A percentile compares a stretch with the other conserved stretches of the same genome.
Conservation (phyloP, 2,797 vertebrate genomes). For the Lemur catta region DNA sequence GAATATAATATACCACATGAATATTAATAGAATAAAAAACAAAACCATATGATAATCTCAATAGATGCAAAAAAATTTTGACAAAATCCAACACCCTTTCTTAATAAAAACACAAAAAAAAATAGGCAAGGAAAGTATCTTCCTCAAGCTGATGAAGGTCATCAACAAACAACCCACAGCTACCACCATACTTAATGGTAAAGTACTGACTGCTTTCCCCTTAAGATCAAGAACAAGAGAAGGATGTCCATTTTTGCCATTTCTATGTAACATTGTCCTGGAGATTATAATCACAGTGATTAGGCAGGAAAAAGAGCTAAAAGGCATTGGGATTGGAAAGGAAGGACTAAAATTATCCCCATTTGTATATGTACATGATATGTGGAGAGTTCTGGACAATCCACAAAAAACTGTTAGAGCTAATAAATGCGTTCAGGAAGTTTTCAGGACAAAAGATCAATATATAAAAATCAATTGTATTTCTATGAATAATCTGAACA, state of each 20-base stretch:
- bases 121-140: neutral
- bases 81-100: neutral
- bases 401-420: neutral
- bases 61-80: neutral
- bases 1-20: neutral
- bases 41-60: neutral
- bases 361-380: neutral
- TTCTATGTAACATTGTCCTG: neutral
- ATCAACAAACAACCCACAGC: neutral
- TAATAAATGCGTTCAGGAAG: neutral
- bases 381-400: neutral
- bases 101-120: neutral
- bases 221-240: neutral
- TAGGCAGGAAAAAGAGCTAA: neutral
- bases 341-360: neutral
- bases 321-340: neutral
- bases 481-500: neutral
- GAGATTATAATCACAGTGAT: neutral
- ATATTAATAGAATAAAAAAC: neutral
- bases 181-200: neutral
- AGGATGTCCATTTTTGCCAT: neutral
- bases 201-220: neutral
- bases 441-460: neutral
- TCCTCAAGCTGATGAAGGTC: neutral
- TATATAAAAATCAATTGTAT: neutral